A percentile compares a stretch with the other conserved stretches of the same genome.
Evolutionary conservation across 2,888 invertebrate genomes (phyloP).

Genomic region (Callyntrura guangdongensis): DNA sequence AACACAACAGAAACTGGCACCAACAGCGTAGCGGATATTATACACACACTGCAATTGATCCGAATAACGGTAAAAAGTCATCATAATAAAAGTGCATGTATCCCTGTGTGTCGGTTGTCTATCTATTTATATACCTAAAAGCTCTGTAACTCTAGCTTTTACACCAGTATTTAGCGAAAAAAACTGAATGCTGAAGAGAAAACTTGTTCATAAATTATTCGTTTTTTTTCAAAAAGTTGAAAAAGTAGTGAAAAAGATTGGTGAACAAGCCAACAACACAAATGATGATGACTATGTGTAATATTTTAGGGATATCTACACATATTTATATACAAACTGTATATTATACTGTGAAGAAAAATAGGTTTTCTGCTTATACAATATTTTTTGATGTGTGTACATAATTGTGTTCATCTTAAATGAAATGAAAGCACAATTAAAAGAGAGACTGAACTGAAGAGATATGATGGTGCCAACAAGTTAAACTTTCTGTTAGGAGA

Average conservation of each 20-base stretch:
- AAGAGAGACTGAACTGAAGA: slow-evolving; percentile 42
- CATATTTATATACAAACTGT: neutral
- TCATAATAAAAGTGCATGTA: neutral
- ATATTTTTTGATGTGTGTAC: slow-evolving; percentile 42
- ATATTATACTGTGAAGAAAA: neutral
- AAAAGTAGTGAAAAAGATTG: neutral
- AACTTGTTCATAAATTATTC: slow-evolving; percentile 62
- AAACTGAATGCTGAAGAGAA: slow-evolving; percentile 8
- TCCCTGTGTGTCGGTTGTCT: neutral
- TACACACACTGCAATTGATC: slow-evolving; percentile 27
- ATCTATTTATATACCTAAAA: neutral
- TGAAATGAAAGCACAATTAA: slow-evolving; percentile 74
- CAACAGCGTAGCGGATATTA: slow-evolving; percentile 56
- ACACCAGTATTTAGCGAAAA: slow-evolving; percentile 10
- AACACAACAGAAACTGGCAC: slow-evolving; percentile 39
- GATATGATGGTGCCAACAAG: slow-evolving; percentile 78
- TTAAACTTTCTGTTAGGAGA: slow-evolving; percentile 72
- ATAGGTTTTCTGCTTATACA: neutral
- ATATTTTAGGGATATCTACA: neutral
- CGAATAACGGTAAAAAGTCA: slow-evolving; percentile 56
- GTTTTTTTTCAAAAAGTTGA: slow-evolving; percentile 31
- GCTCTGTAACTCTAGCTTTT: neutral
- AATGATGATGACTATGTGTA: slow-evolving; percentile 14
- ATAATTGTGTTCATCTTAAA: neutral
- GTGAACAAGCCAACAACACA: slow-evolving; percentile 46